These are phyloP conservation scores for Platynereis dumerilii DNA, from an alignment of 2,888 invertebrate genomes.

Conservation along the genomic window DNA sequence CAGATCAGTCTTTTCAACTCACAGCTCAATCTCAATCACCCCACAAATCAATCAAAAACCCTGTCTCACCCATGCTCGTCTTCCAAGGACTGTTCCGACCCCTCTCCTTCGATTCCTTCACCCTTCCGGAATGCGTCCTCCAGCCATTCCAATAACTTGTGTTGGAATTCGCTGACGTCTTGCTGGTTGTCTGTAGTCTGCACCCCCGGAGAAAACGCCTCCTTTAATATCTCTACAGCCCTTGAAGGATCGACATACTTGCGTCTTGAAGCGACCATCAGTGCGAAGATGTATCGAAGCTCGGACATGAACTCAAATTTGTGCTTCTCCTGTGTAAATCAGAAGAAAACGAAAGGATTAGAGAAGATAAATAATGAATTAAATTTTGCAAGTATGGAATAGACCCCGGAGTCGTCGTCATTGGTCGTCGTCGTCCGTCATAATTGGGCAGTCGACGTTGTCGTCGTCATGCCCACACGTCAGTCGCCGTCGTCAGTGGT, in stretches of 20 bases:
- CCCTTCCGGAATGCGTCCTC: conserved; percentile 63
- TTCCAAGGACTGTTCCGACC: no score
- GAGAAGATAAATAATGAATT: not conserved
- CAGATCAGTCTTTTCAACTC: no score
- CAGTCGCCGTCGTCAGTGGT: no score
- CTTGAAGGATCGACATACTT: conserved; percentile 65
- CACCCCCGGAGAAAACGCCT: conserved; percentile 49
- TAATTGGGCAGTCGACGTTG: not conserved
- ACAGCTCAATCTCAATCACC: no score
- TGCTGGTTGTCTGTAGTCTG: conserved; percentile 18
- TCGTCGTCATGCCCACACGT: no score
- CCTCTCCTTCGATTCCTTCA: no score
- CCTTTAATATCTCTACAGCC: conserved; percentile 64
- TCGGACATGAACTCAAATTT: conserved; percentile 63
- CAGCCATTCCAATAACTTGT: conserved; percentile 64
- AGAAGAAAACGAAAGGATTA: conserved; percentile 18
- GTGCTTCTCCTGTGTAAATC: conserved; percentile 53
- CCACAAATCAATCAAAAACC: no score
- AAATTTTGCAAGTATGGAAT: not conserved
- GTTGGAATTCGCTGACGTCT: conserved; percentile 66
- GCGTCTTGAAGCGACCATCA: conserved; percentile 62
- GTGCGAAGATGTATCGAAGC: conserved; percentile 62
- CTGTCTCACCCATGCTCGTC: no score
- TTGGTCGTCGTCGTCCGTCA: no score
- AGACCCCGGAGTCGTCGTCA: no score